Evolutionary conservation across 2,113 vertebrate genomes (phyloP).

Genomic region (Lampris megalopsis): DNA sequence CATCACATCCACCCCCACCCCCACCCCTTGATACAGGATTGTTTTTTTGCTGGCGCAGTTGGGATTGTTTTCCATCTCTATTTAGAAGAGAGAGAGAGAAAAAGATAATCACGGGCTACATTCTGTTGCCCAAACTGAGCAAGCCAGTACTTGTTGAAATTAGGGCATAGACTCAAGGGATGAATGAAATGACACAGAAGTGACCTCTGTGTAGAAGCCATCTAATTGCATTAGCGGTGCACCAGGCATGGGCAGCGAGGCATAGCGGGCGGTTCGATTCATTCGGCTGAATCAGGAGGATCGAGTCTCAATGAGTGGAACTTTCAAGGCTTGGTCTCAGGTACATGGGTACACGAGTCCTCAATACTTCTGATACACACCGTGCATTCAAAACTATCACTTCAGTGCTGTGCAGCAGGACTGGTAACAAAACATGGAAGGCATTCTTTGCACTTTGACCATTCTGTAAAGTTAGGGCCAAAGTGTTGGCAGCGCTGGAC

Average conservation of each 20-base stretch:
- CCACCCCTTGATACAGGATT: conserved; percentile 27
- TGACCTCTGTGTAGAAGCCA: background rate
- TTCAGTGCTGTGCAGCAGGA: too few species aligned
- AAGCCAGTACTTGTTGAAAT: background rate
- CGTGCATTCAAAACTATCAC: too few species aligned
- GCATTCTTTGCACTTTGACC: too few species aligned
- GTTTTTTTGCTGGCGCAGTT: conserved; percentile 50
- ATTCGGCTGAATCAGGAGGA: too few species aligned
- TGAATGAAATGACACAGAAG: conserved; percentile 5
- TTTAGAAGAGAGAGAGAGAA: conserved; percentile 2
- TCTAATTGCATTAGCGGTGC: conserved; percentile 48
- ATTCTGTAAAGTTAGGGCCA: too few species aligned
- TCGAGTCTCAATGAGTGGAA: too few species aligned
- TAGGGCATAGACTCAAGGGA: background rate
- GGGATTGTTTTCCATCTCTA: conserved; percentile 49
- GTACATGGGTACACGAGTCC: too few species aligned
- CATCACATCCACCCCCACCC: conserved; percentile 2
- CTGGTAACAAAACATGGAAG: too few species aligned
- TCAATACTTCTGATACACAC: too few species aligned
- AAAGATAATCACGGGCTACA: background rate
- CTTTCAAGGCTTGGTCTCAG: too few species aligned
- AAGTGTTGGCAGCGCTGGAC: too few species aligned
- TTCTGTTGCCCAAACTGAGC: background rate
- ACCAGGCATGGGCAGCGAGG: conserved; percentile 17
- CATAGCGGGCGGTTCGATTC: background rate